phyloP scores from a whole-genome alignment of 2,888 invertebrate genomes.

The Perithous albicinctus region DNA sequence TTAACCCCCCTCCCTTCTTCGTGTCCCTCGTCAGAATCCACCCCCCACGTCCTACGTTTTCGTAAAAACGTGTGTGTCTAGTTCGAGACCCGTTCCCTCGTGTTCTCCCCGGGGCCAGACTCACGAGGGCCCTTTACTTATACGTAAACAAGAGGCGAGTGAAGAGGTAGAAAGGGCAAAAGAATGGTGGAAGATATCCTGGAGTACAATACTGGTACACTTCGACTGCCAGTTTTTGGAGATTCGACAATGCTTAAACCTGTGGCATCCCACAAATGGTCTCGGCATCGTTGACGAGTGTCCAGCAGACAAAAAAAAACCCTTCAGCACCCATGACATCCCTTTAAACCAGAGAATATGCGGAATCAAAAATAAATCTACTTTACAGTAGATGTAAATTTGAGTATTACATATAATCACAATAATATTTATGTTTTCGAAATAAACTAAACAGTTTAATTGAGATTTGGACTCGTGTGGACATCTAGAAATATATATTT shows the following conservation, averaged over 20 bases:
- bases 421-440: background rate
- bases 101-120: background rate
- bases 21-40: slow-evolving; percentile 21
- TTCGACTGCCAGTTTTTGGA: slow-evolving; percentile 12
- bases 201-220: slow-evolving; percentile 8
- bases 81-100: slow-evolving; percentile 55
- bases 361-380: background rate
- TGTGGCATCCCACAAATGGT: slow-evolving; percentile 9
- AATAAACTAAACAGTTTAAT: background rate
- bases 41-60: slow-evolving; percentile 44
- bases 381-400: no score
- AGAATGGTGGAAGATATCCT: slow-evolving; percentile 3
- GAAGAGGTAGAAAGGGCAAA: background rate
- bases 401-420: background rate
- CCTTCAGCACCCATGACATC: background rate
- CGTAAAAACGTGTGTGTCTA: slow-evolving; percentile 55
- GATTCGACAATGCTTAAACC: slow-evolving; percentile 36
- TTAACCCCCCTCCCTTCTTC: slow-evolving; percentile 16
- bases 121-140: slow-evolving; percentile 29
- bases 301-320: background rate
- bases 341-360: background rate
- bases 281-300: slow-evolving; percentile 3
- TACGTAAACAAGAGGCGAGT: slow-evolving; percentile 16
- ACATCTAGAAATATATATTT: background rate
- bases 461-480: background rate